Conservation (phyloP, 2,797 vertebrate genomes). For the Pseudochromis fuscus region DNA sequence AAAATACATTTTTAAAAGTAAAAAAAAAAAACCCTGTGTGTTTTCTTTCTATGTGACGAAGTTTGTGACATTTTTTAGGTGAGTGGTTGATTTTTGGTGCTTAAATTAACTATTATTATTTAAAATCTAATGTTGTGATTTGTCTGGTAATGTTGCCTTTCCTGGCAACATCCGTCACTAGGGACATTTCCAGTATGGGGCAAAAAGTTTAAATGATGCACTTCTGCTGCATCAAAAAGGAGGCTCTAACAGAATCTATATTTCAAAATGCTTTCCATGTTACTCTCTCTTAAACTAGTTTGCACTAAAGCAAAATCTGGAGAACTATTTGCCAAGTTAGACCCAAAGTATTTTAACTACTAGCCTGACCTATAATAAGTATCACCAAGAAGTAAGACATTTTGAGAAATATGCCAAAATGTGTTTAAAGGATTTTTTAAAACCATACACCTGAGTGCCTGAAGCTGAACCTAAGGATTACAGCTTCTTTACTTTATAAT, state of each 20-base stretch:
- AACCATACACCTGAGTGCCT: neutral
- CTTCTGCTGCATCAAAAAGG: too few species aligned
- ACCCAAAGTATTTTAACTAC: neutral
- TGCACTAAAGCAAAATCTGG: too few species aligned
- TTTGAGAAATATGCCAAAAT: neutral
- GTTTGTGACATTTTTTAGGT: too few species aligned
- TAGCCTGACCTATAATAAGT: neutral
- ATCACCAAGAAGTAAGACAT: too few species aligned
- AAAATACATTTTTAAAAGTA: neutral
- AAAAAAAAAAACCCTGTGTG: too few species aligned
- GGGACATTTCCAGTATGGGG: neutral
- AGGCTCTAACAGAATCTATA: neutral
- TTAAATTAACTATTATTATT: neutral
- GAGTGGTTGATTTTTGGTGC: too few species aligned
- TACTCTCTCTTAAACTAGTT: neutral
- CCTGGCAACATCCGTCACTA: neutral
- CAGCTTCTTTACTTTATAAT: neutral
- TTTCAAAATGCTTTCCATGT: neutral
- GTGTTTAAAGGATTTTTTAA: neutral
- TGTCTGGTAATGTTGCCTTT: neutral
- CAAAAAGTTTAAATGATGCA: slow-evolving; percentile 1
- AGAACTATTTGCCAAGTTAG: neutral
- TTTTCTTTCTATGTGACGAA: neutral
- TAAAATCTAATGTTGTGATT: neutral
- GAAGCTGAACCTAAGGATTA: too few species aligned